A percentile compares a stretch with the other conserved stretches of the same genome.
These are phyloP conservation scores for Colistium nudipinnis DNA, from an alignment of 2,113 vertebrate species.

Conservation along the genomic window DNA sequence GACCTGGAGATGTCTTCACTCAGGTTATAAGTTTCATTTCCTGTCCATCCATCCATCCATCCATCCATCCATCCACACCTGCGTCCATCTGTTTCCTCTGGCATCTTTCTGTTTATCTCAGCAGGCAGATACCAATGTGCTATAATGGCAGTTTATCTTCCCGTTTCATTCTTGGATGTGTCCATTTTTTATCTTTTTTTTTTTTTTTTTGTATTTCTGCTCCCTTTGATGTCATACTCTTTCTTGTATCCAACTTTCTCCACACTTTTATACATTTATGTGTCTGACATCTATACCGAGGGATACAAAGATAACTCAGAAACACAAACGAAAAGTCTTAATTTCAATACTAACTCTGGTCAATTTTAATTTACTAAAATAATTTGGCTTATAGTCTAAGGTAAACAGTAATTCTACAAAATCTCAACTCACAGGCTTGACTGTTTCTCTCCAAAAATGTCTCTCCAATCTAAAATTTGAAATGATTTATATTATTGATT, in stretches of 20 bases:
- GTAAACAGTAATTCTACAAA: background rate
- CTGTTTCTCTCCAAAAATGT: background rate
- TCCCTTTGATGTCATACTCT: background rate
- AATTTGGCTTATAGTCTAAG: background rate
- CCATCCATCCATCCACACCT: conserved; percentile 22
- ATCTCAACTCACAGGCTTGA: background rate
- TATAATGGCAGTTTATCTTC: conserved; percentile 21
- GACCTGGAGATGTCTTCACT: conserved; percentile 59
- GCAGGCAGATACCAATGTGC: conserved; percentile 4
- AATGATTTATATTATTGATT: background rate
- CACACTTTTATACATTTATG: background rate
- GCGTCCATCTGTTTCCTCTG: conserved; percentile 23
- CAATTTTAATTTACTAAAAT: background rate
- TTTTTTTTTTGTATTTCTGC: background rate
- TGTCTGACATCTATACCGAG: background rate
- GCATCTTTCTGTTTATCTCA: conserved; percentile 24
- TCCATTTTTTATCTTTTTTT: conserved; percentile 2
- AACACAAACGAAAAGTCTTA: background rate
- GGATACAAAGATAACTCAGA: background rate
- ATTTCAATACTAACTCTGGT: no score
- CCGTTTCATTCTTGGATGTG: conserved; percentile 35
- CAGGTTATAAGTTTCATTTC: conserved; percentile 60
- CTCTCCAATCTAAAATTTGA: background rate
- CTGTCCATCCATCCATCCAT: conserved; percentile 48
- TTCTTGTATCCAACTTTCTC: background rate